These are phyloP conservation scores for Porites australiensis DNA, from an alignment of 64 coral and sea anemone genomes.

Conservation along the genomic window DNA sequence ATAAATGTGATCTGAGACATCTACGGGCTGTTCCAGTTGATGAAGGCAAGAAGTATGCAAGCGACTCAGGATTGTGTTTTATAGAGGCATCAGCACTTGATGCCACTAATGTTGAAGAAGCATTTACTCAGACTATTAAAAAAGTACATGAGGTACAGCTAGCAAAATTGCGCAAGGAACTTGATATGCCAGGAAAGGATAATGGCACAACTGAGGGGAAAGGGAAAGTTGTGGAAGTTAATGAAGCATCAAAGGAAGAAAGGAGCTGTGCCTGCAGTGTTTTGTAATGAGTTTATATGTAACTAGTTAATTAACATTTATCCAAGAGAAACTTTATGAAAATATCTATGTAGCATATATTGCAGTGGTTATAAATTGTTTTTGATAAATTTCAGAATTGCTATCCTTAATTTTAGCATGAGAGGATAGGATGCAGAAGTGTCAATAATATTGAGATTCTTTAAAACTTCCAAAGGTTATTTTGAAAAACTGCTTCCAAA, in stretches of 20 bases:
- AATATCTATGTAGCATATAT: not conserved
- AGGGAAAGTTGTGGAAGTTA: slow-evolving; percentile 29
- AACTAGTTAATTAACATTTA: not conserved
- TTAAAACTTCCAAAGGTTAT: too few relatives aligned
- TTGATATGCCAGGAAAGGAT: slow-evolving; percentile 75
- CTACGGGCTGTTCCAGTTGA: slow-evolving; percentile 83
- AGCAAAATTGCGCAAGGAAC: slow-evolving; percentile 97
- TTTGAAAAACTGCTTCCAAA: too few relatives aligned
- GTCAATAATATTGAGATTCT: too few relatives aligned
- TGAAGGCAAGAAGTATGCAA: slow-evolving; percentile 90
- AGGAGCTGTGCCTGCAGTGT: not conserved
- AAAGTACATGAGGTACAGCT: slow-evolving; percentile 96
- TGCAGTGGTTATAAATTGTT: too few relatives aligned
- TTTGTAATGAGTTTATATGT: not conserved
- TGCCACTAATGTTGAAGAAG: slow-evolving; percentile 98
- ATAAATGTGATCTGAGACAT: slow-evolving; percentile 99
- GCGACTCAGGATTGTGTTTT: slow-evolving; percentile 86
- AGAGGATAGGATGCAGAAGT: too few relatives aligned
- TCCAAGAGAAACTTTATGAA: not conserved
- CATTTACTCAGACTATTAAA: slow-evolving; percentile 96
- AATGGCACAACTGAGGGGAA: not conserved
- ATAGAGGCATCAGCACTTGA: slow-evolving; percentile 98
- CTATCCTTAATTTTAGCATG: too few relatives aligned
- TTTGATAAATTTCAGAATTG: too few relatives aligned
- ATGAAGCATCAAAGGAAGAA: slow-evolving; percentile 9